Evolutionary conservation across 2,888 invertebrate species (phyloP), one percentile per base, ranked within the genome.

Genomic region (Amblyteles armatorius): DNA sequence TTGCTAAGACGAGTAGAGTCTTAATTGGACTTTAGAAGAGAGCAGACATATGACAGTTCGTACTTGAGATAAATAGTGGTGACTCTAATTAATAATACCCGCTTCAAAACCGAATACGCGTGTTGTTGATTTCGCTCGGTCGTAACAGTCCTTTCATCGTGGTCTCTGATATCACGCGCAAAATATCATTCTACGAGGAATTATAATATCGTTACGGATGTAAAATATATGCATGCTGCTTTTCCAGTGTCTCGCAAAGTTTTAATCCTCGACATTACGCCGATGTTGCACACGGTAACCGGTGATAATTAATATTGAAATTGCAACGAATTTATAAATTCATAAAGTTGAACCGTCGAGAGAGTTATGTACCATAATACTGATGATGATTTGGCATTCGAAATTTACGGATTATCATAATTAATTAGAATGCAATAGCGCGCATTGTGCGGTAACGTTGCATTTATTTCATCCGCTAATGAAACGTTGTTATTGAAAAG

Each of bases 351-450:
- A 11, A 48, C 22, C 13, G 11, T 11, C 29, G 72, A 29, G 72
- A 11, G 48, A 22, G 11, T 55, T 29, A 44, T 19, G 16, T 36
- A 29, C 36, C 9, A 71, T 50, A 3, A 65, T 52, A 16, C 29
- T 65, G 6, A 72, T 79, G 63, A 65, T 33, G 26, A 68, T 57
- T 33, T 33, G 55, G 50, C 26, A 2, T 50, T 22, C 55, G 22
- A 52, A 40, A 68, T 73, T 73, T 33, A 19, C n/a, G 16, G 22
- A 73, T 73, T 74, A 80, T 68, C 67, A 74, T 74, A 68, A 60
- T 81, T 44, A 67, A 50, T 52, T 19, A 22, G 16, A 63, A 33
- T 63, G 48, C 50, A 63, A 44, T 11, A 4, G 11, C 6, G 22
- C 71, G 65, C 40, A 11, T 40, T 40, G 40, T 72, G 36, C 6